These are phyloP conservation scores for Anisognathus igniventris DNA, from an alignment of 2,797 vertebrate species.

Conservation along the genomic window DNA sequence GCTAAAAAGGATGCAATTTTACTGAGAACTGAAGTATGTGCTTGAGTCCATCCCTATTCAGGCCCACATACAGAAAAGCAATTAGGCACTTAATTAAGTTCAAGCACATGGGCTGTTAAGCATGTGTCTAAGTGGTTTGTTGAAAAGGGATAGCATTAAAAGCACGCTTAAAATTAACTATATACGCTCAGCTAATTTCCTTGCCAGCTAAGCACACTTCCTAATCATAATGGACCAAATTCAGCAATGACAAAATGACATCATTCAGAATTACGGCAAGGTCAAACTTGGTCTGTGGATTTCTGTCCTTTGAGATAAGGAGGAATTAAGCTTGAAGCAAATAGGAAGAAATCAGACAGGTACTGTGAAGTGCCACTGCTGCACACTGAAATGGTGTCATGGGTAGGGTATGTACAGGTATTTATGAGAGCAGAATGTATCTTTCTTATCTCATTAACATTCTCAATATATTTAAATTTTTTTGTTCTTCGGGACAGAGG, in stretches of 20 bases:
- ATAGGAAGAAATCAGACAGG: background rate
- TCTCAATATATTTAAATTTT: background rate
- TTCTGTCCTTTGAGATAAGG: background rate
- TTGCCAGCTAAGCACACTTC: conserved; percentile 13
- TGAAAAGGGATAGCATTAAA: conserved; percentile 58
- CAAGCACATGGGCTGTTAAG: conserved; percentile 57
- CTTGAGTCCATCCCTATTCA: conserved; percentile 47
- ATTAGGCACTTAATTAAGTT: conserved; percentile 67
- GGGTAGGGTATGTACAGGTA: background rate
- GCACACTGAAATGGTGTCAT: background rate
- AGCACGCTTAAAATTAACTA: conserved; percentile 54
- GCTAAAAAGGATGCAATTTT: background rate
- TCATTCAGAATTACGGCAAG: conserved; percentile 16
- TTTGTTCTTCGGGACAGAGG: background rate
- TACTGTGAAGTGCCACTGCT: background rate
- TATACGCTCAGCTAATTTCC: conserved; percentile 50
- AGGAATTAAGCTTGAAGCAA: conserved; percentile 9
- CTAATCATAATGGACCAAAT: conserved; percentile 29
- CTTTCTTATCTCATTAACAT: background rate
- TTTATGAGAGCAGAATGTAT: background rate
- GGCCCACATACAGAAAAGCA: conserved; percentile 52
- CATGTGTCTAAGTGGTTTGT: conserved; percentile 63
- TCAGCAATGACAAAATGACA: conserved; percentile 13
- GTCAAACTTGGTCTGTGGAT: conserved; percentile 4
- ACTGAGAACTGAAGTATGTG: background rate